Percentiles rank a stretch among this genome's conserved stretches.
Conservation (phyloP, 2,113 vertebrate species). For the Petrocephalus microphthalmus region DNA sequence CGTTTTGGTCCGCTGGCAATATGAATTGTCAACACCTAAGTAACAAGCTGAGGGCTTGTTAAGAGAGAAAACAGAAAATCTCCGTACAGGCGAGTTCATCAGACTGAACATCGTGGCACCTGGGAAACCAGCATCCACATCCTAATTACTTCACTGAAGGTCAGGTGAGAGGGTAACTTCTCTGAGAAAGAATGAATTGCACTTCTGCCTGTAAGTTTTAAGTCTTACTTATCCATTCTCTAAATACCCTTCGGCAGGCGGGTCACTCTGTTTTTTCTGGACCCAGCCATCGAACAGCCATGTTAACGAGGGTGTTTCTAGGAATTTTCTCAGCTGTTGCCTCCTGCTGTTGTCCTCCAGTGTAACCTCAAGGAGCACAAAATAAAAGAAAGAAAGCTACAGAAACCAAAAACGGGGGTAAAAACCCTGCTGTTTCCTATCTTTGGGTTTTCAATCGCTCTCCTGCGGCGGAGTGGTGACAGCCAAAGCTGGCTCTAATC, state of each 20-base stretch:
- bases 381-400: constrained; percentile 26
- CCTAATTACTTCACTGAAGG: constrained; percentile 45
- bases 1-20: constrained; percentile 24
- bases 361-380: constrained; percentile 5
- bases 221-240: not conserved
- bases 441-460: constrained; percentile 52
- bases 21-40: constrained; percentile 7
- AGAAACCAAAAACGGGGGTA: constrained; percentile 33
- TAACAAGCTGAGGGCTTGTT: constrained; percentile 18
- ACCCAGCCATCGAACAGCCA: not conserved
- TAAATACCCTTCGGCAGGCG: not conserved
- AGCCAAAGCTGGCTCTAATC: constrained; percentile 58
- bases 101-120: constrained; percentile 18
- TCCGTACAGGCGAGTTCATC: constrained; percentile 12
- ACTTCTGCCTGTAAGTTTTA: not conserved
- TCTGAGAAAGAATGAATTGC: not conserved
- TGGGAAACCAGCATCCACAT: constrained; percentile 20
- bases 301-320: not conserved
- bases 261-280: not conserved
- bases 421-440: constrained; percentile 42
- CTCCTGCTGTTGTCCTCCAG: not conserved
- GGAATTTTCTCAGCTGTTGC: not conserved
- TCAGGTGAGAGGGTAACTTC: constrained; percentile 29
- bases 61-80: constrained; percentile 7
- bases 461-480: constrained; percentile 56